Evolutionary conservation across 2,888 invertebrate species (phyloP), one percentile per base, ranked within the genome.

Genomic region (Thera britannica): DNA sequence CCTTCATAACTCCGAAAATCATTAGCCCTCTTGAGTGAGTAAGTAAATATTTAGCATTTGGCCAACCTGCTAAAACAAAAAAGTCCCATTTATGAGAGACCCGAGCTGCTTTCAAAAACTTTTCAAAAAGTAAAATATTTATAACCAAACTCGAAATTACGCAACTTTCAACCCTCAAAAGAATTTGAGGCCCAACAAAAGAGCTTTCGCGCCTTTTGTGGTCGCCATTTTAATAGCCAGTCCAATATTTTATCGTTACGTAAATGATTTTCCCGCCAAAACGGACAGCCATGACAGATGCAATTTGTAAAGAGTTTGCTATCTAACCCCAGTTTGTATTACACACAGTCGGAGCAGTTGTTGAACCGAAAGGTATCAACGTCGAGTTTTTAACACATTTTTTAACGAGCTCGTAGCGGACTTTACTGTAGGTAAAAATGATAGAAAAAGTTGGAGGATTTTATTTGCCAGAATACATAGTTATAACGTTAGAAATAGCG

Each of bases 231-330:
- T 60, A 51, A 66, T 54, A 54, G 61, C 55, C 65, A 63, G 41
- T 68, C 68, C 68, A 67, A 73, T 73, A 73, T 72, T 72, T 73
- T 72, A 68, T 68, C 62, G 68, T 67, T 46, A 64, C 65, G 61
- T 34, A 65, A 65, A 70, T 62, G 63, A 66, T 63, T 69, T 72
- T 67, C 65, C 72, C 68, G 68, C 70, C 69, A 72, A 65, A 71
- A 72, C 67, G 72, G 63, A 70, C 74, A 62, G 72, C 71, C 70
- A 71, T 75, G 78, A 78, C 77, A 77, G 75, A 51, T 75, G 75
- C 77, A 55, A 65, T 65, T 65, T 65, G 59, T 65, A 54, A 65
- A 23, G 64, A 48, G 55, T 44, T 60, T 41, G 48, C 38, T 48
- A 38, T 63, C 51, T 52, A 52, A 7, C 52, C 52, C 9, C 44